Base-by-base conservation (phyloP, 2,888 invertebrate species). In the Polymixis lichenea region DNA sequence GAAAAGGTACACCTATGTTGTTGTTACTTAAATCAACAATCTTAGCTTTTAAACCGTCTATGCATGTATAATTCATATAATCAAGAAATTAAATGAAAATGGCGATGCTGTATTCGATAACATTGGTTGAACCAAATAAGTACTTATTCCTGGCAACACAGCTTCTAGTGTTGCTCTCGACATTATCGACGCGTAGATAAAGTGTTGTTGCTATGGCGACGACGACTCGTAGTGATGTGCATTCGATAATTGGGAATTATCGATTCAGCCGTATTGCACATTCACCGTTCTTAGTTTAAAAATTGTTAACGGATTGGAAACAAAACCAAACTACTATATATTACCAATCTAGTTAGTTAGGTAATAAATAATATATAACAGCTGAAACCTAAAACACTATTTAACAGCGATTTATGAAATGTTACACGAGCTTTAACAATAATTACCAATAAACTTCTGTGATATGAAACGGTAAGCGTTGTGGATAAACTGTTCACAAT, bases 381-480 rank as follows among this genome's bases (percentile, higher is more conserved):
- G 68, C 61, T 72, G 56, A 58, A 49, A 43, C 46, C 56, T 69
- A 69, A 78, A 76, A 46, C 51, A 69, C 17, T 56, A 70, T 56
- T 68, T 72, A 61, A 67, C 72, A 61, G n/a, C 72, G 15, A 75
- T 73, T 80, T 80, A 72, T 67, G 46, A 73, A 69, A 75, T 70
- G 4, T 71, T 43, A 71, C 71, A 77, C 62, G 51, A 65, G 71
- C 49, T 46, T 32, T 43, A 71, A 65, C 68, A 73, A 81, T 80
- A 55, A 80, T 84, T 84, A 84, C 71, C 82, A 83, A 76, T 76
- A 43, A 55, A 25, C 62, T 53, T 64, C 13, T 60, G 38, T 76
- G 61, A 73, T 56, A 55, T 67, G 43, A 72, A 76, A 81, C 67
- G 56, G 56, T 73, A 51, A 74, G 64, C 53, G 28, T 58, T 58